Percentiles rank a stretch among this genome's conserved stretches.
These are phyloP conservation scores for Novumbra hubbsi DNA, from an alignment of 2,797 vertebrate genomes.

Conservation along the genomic window DNA sequence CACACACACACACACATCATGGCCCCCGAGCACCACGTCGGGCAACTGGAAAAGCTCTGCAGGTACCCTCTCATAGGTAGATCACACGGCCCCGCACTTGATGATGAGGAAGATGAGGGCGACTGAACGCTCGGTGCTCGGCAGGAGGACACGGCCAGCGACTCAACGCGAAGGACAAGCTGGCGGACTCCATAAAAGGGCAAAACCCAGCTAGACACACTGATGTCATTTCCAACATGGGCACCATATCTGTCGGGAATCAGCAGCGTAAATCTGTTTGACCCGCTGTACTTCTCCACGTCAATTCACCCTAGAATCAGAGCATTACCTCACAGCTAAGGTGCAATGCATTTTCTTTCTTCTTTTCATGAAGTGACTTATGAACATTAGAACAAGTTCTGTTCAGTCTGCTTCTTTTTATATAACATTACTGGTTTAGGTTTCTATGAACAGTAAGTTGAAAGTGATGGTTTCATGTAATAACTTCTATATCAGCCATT, in stretches of 20 bases:
- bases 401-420: too few relatives aligned
- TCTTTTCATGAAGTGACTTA: too few relatives aligned
- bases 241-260: constrained; percentile 7
- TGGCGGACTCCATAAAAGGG: constrained; percentile 39
- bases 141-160: constrained; percentile 22
- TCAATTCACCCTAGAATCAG: constrained; percentile 12
- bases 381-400: too few relatives aligned
- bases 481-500: too few relatives aligned
- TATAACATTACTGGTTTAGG: too few relatives aligned
- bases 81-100: not conserved
- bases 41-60: constrained; percentile 12
- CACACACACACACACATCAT: not conserved
- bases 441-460: too few relatives aligned
- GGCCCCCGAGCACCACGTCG: not conserved
- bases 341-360: not conserved
- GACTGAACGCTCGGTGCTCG: constrained; percentile 2
- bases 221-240: constrained; percentile 37
- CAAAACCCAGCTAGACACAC: constrained; percentile 29
- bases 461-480: too few relatives aligned
- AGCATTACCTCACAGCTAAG: constrained; percentile 32
- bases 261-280: constrained; percentile 27
- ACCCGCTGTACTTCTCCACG: constrained; percentile 26
- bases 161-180: not conserved
- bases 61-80: constrained; percentile 25
- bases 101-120: not conserved